Conservation (phyloP, 2,113 vertebrate genomes). For the Daubentonia madagascariensis region DNA sequence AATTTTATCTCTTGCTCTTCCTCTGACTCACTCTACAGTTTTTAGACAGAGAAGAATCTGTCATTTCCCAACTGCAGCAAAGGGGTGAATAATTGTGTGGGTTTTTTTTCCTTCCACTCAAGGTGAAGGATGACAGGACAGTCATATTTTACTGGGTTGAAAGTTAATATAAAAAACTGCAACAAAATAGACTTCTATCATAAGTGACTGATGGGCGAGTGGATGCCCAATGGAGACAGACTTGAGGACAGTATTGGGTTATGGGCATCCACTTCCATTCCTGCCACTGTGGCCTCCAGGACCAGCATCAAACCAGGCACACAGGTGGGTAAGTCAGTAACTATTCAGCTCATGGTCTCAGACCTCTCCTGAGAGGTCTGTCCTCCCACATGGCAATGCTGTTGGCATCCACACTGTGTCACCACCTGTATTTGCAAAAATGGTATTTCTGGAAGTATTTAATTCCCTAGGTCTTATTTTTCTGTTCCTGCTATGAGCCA, state of each 20-base stretch:
- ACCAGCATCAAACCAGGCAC: not conserved
- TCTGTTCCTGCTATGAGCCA: constrained; percentile 86
- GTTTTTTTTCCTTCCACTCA: not conserved
- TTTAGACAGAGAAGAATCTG: not conserved
- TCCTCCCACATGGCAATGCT: not conserved
- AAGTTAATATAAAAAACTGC: not conserved
- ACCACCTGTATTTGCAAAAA: not conserved
- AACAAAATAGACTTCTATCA: not conserved
- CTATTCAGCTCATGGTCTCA: not conserved
- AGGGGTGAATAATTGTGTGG: not conserved
- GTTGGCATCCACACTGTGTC: not conserved
- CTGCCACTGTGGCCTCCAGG: not conserved
- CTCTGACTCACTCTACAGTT: not conserved
- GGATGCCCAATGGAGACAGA: fast-evolving
- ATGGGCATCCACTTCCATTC: not conserved
- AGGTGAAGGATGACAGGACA: not conserved
- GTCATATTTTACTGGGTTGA: not conserved
- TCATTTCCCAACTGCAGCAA: not conserved
- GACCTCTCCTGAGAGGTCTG: not conserved
- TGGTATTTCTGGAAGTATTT: not conserved
- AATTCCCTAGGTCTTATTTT: constrained; percentile 79
- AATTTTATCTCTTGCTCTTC: not conserved
- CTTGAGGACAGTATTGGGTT: not conserved
- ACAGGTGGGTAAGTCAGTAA: not conserved
- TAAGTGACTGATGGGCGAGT: not conserved